These are phyloP conservation scores for Mustelus asterias DNA, from an alignment of 2,113 vertebrate species.

Conservation along the genomic window DNA sequence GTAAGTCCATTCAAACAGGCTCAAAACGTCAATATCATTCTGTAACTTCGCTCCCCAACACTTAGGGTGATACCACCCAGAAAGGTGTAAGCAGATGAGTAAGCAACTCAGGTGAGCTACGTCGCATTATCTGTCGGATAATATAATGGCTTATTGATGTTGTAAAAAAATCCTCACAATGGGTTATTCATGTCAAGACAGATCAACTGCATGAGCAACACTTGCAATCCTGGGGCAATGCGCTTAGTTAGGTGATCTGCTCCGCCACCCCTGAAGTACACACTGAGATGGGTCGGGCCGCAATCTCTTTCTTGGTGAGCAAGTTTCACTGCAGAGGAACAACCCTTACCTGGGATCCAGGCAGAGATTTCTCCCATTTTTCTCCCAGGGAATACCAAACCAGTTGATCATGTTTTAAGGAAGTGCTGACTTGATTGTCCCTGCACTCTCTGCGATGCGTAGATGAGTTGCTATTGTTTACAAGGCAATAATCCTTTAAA, in stretches of 20 bases:
- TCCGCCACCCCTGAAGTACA: background rate
- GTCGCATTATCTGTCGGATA: background rate
- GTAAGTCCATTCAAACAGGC: background rate
- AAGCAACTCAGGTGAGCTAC: background rate
- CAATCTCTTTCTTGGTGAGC: background rate
- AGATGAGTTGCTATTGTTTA: background rate
- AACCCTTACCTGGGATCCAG: background rate
- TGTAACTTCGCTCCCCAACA: background rate
- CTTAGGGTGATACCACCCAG: background rate
- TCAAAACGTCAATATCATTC: background rate
- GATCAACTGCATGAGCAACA: background rate
- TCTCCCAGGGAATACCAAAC: background rate
- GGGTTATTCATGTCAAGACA: conserved; percentile 12
- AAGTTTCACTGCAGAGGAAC: background rate
- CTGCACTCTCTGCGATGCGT: background rate
- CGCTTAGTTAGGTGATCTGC: background rate
- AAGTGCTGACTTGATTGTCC: background rate
- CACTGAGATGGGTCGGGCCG: background rate
- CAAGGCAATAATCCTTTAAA: background rate
- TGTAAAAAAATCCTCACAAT: background rate
- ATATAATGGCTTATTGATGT: conserved; percentile 8
- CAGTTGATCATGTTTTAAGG: background rate
- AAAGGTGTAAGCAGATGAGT: conserved; percentile 16
- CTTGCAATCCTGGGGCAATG: background rate
- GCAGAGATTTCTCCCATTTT: background rate